phyloP scores from a whole-genome alignment of 2,888 invertebrate species.

The Blera fallax region DNA sequence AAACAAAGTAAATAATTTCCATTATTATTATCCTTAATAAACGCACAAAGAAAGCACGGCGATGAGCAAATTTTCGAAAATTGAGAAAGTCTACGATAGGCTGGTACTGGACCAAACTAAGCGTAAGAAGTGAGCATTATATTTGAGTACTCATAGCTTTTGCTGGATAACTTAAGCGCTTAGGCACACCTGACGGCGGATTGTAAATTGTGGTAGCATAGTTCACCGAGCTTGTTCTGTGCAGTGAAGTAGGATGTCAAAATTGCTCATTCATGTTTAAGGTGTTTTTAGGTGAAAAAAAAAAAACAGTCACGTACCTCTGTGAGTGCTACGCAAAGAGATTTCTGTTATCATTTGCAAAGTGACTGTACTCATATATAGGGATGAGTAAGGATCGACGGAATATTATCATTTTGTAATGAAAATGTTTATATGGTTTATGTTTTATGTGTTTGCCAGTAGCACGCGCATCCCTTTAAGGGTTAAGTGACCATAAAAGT shows the following conservation, averaged over 20 bases:
- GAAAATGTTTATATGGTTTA: background rate
- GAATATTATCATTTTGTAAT: background rate
- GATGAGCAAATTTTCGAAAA: background rate
- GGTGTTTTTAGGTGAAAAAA: background rate
- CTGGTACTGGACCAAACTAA: background rate
- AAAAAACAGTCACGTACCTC: background rate
- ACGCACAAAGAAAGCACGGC: background rate
- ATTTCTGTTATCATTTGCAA: background rate
- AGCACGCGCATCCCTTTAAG: background rate
- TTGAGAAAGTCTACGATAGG: background rate
- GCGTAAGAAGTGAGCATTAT: background rate
- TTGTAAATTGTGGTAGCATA: background rate
- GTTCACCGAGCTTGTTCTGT: background rate
- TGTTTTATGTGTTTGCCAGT: background rate
- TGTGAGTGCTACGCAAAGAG: background rate
- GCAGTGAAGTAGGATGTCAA: background rate
- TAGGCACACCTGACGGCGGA: background rate
- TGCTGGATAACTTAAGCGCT: background rate
- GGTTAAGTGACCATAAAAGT: constrained; percentile 8
- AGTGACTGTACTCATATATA: background rate
- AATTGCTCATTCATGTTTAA: background rate
- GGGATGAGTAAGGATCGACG: background rate
- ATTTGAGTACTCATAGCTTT: background rate
- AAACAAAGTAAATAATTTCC: constrained; percentile 1
- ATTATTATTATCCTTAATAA: background rate